phyloP scores from a whole-genome alignment of 2,888 invertebrate species.

The Elegia similella region DNA sequence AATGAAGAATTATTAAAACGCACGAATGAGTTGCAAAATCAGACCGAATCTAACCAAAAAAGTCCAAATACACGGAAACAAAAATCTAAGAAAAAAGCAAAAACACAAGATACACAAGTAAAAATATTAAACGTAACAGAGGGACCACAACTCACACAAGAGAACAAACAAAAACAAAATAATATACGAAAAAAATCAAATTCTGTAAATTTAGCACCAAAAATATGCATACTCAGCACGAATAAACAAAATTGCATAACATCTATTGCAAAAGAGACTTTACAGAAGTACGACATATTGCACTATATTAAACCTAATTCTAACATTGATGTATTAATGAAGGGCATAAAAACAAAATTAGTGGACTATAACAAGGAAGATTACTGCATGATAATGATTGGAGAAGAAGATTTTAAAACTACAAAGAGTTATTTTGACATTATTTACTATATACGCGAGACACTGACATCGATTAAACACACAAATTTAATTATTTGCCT shows the following conservation, averaged over 20 bases:
- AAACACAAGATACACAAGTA: too few species aligned
- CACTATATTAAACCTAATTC: not conserved
- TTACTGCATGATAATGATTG: too few species aligned
- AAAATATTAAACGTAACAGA: too few species aligned
- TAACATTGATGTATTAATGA: not conserved
- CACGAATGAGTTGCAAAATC: not conserved
- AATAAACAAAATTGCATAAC: not conserved
- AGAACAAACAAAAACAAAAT: too few species aligned
- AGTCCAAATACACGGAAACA: not conserved
- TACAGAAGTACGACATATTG: not conserved
- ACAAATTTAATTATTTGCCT: slow-evolving; percentile 4
- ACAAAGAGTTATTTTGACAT: slow-evolving; percentile 6
- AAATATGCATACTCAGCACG: slow-evolving; percentile 12
- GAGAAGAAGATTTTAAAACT: too few species aligned
- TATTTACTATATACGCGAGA: not conserved
- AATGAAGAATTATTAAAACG: not conserved
- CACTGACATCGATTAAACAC: not conserved
- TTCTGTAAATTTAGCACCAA: not conserved
- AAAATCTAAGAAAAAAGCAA: too few species aligned
- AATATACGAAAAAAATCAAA: not conserved
- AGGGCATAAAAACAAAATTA: too few species aligned
- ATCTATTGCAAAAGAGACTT: not conserved
- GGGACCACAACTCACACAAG: too few species aligned
- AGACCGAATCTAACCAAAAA: not conserved
- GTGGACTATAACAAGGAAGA: too few species aligned